A percentile compares a stretch with the other conserved stretches of the same genome.
phyloP scores from a whole-genome alignment of 2,113 vertebrate species.

The Prionailurus viverrinus region DNA sequence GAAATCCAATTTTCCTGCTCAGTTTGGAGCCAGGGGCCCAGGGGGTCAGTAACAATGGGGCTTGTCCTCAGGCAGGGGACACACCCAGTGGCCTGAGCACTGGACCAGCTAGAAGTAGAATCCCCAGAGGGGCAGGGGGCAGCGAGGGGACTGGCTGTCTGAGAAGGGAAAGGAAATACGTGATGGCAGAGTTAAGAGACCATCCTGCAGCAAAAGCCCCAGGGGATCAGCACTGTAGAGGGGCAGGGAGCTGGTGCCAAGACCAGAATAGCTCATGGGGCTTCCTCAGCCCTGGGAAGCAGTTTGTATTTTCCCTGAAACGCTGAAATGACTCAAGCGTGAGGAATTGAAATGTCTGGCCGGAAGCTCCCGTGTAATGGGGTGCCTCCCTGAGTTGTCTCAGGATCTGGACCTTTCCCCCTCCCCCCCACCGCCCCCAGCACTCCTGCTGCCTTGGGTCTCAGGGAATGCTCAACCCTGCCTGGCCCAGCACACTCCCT shows the following conservation, averaged over 20 bases:
- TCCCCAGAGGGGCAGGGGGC: neutral
- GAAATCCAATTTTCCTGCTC: neutral
- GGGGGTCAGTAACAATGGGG: neutral
- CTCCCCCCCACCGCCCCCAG: neutral
- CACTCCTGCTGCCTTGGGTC: neutral
- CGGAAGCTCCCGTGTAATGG: neutral
- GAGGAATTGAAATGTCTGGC: neutral
- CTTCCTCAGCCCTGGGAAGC: constrained; percentile 61
- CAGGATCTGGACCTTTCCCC: neutral
- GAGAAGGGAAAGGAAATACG: neutral
- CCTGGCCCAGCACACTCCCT: neutral
- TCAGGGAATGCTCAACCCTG: no score
- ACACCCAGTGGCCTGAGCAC: neutral
- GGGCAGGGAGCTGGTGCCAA: neutral
- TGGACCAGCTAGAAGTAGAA: neutral
- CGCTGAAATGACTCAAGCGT: neutral
- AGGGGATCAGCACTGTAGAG: neutral
- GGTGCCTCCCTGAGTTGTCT: neutral
- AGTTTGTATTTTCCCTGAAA: neutral
- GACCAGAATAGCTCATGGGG: constrained; percentile 30
- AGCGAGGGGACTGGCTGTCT: neutral
- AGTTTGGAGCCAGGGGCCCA: neutral
- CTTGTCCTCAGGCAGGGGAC: neutral
- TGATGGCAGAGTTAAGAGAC: neutral
- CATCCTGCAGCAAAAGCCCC: neutral